Evolutionary conservation across 2,797 vertebrate genomes (phyloP), one percentile per base, ranked within the genome.

Genomic region (Pseudochaenichthys georgianus): DNA sequence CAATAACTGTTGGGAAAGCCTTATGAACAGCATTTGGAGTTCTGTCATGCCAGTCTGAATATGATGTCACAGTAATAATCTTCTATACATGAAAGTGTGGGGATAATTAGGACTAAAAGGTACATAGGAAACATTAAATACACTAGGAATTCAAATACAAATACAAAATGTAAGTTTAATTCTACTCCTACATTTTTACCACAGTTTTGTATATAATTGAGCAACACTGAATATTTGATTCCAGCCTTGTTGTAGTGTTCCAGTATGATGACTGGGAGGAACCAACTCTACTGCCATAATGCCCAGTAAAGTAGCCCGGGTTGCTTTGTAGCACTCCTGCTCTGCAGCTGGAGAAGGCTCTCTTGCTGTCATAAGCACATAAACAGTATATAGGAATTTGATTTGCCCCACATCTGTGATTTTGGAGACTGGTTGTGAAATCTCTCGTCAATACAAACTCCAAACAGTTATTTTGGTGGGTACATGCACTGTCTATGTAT

Each of bases 401-500:
- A 23, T 75, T 45, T 12, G 55, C 47, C 78, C 74, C 3, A 23
- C 41, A 21, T 67, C 51, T 82, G 65, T 80, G 76, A 82, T 58
- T 80, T 47, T 74, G 48, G 59, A 72, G 64, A 60, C 62, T 0
- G 11, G 63, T 23, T 23, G 23, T 23, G 23, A 23, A 23, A 23
- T 23, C 23, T 23, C 23, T 23, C 2, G 23, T 23, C 23, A 23
- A 23, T 23, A 23, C 23, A 23, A 23, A 2, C 23, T 23, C 12
- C 41, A 3, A 42, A 38, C 28, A 1, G 46, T 72, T 73, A 34
- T 51, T 64, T 57, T 48, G 67, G 50, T 69, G 52, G 59, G 50
- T 55, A 54, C 71, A 47, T 79, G 77, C 80, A 72, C 83, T 85
- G 78, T 83, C 31, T 70, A 66, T 70, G 48, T 80, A 59, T 86